Conservation (phyloP, 2,113 vertebrate species). For the Pipa parva region DNA sequence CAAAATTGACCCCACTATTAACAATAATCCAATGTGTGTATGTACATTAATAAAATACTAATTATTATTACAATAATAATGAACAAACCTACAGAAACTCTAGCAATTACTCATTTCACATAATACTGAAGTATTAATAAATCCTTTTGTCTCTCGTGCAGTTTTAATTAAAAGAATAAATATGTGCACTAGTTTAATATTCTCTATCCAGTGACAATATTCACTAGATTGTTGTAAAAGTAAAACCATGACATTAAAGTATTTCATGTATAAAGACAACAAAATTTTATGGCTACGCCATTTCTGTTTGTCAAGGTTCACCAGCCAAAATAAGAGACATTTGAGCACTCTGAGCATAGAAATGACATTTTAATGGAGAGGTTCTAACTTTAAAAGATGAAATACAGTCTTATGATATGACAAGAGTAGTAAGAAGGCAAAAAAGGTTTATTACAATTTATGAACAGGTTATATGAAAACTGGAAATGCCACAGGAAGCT, state of each 20-base stretch:
- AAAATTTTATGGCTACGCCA: conserved; percentile 13
- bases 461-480: not conserved
- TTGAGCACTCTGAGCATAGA: conserved; percentile 4
- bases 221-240: not conserved
- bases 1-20: too few species aligned
- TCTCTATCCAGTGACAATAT: conserved; percentile 31
- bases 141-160: too few species aligned
- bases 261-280: conserved; percentile 1
- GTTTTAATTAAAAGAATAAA: too few species aligned
- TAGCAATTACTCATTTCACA: too few species aligned
- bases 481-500: not conserved
- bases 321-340: conserved; percentile 30
- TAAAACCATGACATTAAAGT: conserved; percentile 7
- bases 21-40: too few species aligned
- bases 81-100: too few species aligned
- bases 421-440: not conserved
- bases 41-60: too few species aligned
- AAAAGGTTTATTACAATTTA: not conserved
- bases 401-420: not conserved
- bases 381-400: not conserved
- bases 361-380: conserved; percentile 11
- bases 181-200: too few species aligned
- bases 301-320: conserved; percentile 12
- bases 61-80: too few species aligned
- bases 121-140: too few species aligned